Conservation (phyloP, 2,888 invertebrate species). For the Amphipoea oculea region DNA sequence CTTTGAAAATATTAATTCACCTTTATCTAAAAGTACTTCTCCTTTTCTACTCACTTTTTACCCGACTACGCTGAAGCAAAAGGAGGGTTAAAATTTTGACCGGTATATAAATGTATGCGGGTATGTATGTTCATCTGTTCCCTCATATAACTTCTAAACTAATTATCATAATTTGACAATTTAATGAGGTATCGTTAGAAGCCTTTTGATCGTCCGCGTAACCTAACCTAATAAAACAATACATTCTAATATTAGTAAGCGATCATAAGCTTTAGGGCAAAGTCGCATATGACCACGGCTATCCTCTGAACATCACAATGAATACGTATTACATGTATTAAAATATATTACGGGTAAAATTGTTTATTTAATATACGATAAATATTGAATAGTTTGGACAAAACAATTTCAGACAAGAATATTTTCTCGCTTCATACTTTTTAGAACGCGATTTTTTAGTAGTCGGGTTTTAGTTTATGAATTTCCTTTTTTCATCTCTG, state of each 20-base stretch:
- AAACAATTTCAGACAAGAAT: neutral
- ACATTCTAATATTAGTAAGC: neutral
- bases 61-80: neutral
- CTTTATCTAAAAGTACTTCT: neutral
- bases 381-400: neutral
- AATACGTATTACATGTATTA: no score
- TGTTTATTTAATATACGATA: neutral
- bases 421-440: neutral
- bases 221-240: neutral
- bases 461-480: neutral
- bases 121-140: neutral
- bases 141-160: neutral
- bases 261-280: neutral
- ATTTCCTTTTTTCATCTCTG: slow-evolving; percentile 2
- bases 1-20: slow-evolving; percentile 3
- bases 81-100: neutral
- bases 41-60: neutral
- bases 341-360: no score
- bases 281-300: neutral
- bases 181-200: neutral
- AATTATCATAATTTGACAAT: neutral
- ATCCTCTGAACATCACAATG: neutral
- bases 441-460: neutral
- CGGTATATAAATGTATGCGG: neutral
- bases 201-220: neutral